Conservation (phyloP, 2,888 invertebrate genomes). For the Hydriomena furcata region DNA sequence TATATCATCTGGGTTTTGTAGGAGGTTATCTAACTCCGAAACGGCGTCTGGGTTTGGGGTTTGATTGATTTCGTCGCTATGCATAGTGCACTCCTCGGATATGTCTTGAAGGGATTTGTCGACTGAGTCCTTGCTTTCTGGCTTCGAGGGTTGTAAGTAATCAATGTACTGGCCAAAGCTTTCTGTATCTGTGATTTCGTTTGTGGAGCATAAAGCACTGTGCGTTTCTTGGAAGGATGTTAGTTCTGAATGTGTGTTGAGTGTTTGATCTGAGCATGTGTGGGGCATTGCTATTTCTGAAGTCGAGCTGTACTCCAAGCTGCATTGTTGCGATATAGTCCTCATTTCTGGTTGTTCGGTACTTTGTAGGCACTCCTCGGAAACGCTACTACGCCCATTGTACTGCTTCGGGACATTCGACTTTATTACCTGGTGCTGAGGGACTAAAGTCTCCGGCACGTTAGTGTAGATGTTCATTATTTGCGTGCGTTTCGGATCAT, state of each 20-base stretch:
- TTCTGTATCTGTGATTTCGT: slow-evolving; percentile 79
- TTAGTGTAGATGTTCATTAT: slow-evolving; percentile 86
- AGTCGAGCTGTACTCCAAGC: slow-evolving; percentile 87
- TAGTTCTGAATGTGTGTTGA: slow-evolving; percentile 77
- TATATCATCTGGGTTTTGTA: slow-evolving; percentile 54
- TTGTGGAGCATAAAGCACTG: slow-evolving; percentile 76
- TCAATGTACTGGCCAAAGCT: slow-evolving; percentile 80
- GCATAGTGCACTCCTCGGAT: slow-evolving; percentile 76
- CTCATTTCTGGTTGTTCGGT: slow-evolving; percentile 81
- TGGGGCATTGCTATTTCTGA: slow-evolving; percentile 80
- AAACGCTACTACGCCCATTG: slow-evolving; percentile 69
- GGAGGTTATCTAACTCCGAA: slow-evolving; percentile 61
- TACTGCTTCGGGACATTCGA: slow-evolving; percentile 60
- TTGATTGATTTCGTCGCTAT: slow-evolving; percentile 68
- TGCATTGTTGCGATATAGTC: slow-evolving; percentile 88
- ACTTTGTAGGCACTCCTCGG: slow-evolving; percentile 74
- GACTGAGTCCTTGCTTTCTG: slow-evolving; percentile 60
- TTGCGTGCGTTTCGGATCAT: slow-evolving; percentile 65
- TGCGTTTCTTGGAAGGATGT: slow-evolving; percentile 77
- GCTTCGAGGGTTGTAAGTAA: slow-evolving; percentile 67
- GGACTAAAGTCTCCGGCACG: slow-evolving; percentile 84
- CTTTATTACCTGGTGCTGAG: slow-evolving; percentile 83
- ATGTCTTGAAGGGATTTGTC: slow-evolving; percentile 76
- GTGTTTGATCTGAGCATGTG: slow-evolving; percentile 77
- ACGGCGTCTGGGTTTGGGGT: slow-evolving; percentile 55